Conservation (phyloP, 2,113 vertebrate species). For the Mormyrus iriodes region DNA sequence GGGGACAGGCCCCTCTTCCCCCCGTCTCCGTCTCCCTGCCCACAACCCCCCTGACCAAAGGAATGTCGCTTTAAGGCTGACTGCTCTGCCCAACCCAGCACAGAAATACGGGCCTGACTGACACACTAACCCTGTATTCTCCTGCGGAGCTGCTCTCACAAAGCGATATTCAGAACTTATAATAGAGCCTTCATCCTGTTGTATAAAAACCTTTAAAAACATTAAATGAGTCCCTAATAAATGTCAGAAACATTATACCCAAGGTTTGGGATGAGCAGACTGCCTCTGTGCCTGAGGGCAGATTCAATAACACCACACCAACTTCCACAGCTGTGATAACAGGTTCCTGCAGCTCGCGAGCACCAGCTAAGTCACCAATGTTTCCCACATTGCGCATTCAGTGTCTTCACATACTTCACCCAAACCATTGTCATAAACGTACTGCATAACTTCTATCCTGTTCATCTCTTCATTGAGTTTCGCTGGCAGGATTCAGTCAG, state of each 20-base stretch:
- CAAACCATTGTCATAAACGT: neutral
- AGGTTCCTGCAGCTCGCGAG: neutral
- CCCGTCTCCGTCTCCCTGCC: too few relatives aligned
- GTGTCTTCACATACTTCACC: too few relatives aligned
- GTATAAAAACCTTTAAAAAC: neutral
- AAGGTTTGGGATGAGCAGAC: neutral
- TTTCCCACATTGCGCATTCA: neutral
- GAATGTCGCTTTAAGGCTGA: neutral
- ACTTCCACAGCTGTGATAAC: neutral
- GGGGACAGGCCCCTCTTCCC: neutral
- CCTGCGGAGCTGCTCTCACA: neutral
- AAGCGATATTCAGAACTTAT: neutral
- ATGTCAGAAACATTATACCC: neutral
- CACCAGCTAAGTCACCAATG: neutral
- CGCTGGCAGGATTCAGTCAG: neutral
- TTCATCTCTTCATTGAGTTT: neutral
- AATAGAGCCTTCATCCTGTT: neutral
- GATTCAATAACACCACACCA: neutral
- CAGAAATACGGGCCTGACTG: neutral
- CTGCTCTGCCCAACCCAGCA: neutral
- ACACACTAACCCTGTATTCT: neutral
- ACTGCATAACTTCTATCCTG: neutral
- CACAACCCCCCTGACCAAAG: neutral
- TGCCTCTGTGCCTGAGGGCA: neutral
- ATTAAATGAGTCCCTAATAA: neutral